Conservation (phyloP, 1,140 invertebrate species). For the Euura saliciscinereae region DNA sequence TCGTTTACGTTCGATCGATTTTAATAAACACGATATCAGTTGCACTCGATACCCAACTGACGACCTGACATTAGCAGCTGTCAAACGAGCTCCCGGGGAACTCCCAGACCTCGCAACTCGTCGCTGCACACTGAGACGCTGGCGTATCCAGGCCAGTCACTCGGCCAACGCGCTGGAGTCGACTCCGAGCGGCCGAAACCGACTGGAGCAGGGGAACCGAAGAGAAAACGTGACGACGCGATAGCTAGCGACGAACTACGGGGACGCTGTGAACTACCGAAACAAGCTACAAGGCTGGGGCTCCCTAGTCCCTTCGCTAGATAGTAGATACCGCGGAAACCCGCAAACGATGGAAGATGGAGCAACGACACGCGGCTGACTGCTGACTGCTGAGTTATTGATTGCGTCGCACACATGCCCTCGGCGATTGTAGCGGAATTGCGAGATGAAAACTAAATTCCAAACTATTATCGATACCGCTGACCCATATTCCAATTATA, state of each 20-base stretch:
- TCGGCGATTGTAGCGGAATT: no score
- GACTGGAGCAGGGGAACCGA: constrained; percentile 7
- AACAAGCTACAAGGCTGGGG: no score
- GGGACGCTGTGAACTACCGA: neutral
- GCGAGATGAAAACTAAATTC: no score
- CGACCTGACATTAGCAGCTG: neutral
- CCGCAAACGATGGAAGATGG: no score
- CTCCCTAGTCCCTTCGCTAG: no score
- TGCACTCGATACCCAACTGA: constrained; percentile 1
- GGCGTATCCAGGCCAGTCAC: constrained; percentile 7
- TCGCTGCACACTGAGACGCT: neutral
- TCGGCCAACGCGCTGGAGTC: constrained; percentile 11
- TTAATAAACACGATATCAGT: neutral
- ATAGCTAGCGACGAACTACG: constrained; percentile 4
- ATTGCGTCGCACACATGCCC: no score
- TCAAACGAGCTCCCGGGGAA: neutral
- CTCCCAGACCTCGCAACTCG: constrained; percentile 3
- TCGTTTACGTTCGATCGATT: neutral
- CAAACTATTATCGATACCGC: no score
- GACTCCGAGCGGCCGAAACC: constrained; percentile 15
- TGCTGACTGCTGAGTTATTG: no score
- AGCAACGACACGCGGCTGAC: no score
- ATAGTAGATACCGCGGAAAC: no score
- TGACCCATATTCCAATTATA: no score
- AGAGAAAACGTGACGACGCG: neutral